Conservation (phyloP, 2,888 invertebrate species). For the Kryphioiulus occultus region DNA sequence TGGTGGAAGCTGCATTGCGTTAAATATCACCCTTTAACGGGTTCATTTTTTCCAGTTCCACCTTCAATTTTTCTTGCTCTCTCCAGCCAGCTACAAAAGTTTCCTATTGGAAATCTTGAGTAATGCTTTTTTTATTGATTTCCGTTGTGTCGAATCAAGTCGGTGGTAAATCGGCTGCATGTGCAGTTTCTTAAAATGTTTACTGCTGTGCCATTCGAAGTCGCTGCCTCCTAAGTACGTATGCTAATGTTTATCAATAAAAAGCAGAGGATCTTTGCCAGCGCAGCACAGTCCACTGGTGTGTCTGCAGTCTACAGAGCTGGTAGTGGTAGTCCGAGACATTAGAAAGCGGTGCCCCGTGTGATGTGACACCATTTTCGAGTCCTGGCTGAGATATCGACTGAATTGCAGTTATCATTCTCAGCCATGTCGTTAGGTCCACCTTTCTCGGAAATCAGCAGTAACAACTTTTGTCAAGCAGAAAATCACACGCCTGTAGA, state of each 20-base stretch:
- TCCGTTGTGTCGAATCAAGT: background rate
- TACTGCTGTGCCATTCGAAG: constrained; percentile 6
- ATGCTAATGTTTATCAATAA: constrained; percentile 23
- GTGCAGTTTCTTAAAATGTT: constrained; percentile 16
- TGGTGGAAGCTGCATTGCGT: background rate
- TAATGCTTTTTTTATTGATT: constrained; percentile 23
- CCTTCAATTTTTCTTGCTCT: background rate
- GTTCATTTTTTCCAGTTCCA: background rate
- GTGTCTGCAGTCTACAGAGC: background rate
- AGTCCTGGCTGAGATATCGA: background rate
- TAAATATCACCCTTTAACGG: background rate
- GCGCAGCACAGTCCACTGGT: background rate
- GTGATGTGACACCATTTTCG: constrained; percentile 5
- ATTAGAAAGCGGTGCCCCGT: background rate
- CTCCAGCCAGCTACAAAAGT: background rate
- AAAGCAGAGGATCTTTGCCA: background rate
- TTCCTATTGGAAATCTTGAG: constrained; percentile 23
- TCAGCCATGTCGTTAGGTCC: background rate
- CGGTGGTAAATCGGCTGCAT: background rate
- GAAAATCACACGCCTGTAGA: background rate
- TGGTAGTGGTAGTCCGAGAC: background rate
- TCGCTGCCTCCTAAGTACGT: background rate
- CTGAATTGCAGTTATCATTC: constrained; percentile 7
- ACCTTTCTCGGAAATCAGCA: constrained; percentile 15
- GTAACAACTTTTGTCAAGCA: background rate